Conservation (phyloP, 1,140 invertebrate genomes). For the Branchinecta lynchi region DNA sequence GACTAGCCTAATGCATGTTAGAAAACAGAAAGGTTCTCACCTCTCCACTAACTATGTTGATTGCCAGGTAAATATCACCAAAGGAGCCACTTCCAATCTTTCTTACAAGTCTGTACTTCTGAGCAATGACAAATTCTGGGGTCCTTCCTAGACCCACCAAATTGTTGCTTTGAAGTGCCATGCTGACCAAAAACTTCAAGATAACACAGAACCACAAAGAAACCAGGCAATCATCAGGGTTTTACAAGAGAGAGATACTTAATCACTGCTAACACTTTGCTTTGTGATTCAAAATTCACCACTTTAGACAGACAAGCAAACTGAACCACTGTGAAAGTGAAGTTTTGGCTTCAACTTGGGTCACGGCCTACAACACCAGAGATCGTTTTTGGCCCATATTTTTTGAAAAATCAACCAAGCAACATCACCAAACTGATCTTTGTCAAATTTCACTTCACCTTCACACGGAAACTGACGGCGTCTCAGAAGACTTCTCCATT, state of each 20-base stretch:
- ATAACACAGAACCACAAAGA: neutral
- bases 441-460: conserved; percentile 7
- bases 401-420: neutral
- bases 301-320: neutral
- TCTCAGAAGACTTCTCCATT: too few relatives aligned
- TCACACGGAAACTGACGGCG: neutral
- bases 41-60: conserved; percentile 92
- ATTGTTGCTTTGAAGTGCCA: neutral
- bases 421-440: neutral
- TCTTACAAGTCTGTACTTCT: conserved; percentile 83
- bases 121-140: conserved; percentile 61
- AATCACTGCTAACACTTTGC: neutral
- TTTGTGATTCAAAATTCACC: neutral
- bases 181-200: neutral
- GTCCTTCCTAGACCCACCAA: conserved; percentile 18
- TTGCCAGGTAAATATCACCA: conserved; percentile 95
- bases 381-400: neutral
- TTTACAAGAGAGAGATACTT: neutral
- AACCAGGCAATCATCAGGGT: neutral
- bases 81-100: conserved; percentile 98
- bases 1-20: too few relatives aligned
- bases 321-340: neutral
- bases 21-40: conserved; percentile 34
- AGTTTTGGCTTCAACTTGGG: neutral
- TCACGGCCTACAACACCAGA: neutral